Evolutionary conservation across 2,888 invertebrate genomes (phyloP), one percentile per base, ranked within the genome.

Genomic region (Fragum fragum): DNA sequence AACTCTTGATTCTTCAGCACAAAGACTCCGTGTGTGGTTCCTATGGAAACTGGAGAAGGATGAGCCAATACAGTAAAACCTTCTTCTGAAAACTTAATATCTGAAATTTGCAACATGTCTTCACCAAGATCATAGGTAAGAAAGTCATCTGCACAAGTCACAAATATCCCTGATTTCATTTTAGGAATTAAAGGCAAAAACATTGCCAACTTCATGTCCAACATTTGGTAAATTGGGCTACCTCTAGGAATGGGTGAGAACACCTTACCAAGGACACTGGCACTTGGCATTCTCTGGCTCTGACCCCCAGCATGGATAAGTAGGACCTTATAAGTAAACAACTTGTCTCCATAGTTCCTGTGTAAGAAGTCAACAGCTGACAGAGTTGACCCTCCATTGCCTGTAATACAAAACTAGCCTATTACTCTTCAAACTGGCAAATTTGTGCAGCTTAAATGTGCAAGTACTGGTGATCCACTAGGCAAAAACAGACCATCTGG

Each of bases 41-140:
- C 95, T 28, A 95, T 90, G 3, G 88, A 75, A 14, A 95, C 80
- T n/a, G 93, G 77, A 14, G 95, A 95, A 2, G 95, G 95, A 81
- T 95, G 95, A 7, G 95, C 95, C 26, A 95, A 79, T 1, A 94
- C 95, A 53, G 94, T 94, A 83, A 95, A 95, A 11, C 95, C 95
- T 28, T 79, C 79, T 16, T 86, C 73, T 3, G 87, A 77, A 75
- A 94, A 88, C 6, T 81, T 75, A 90, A 92, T 92, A 21, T 81
- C 76, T 1, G 79, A 70, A 7, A 73, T 66, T 23, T 74, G 59
- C 0, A 68, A 75, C 32, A 70, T 70, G 28, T 88, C 85, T 11
- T 87, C 76, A 6, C 86, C 88, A 6, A 92, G 88, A 72, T 90
- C 83, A 75, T 91, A 95, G 1, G 94, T 92, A 73, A 95, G 92